Base-by-base conservation (phyloP, 1,140 invertebrate genomes). In the Hyles euphorbiae region DNA sequence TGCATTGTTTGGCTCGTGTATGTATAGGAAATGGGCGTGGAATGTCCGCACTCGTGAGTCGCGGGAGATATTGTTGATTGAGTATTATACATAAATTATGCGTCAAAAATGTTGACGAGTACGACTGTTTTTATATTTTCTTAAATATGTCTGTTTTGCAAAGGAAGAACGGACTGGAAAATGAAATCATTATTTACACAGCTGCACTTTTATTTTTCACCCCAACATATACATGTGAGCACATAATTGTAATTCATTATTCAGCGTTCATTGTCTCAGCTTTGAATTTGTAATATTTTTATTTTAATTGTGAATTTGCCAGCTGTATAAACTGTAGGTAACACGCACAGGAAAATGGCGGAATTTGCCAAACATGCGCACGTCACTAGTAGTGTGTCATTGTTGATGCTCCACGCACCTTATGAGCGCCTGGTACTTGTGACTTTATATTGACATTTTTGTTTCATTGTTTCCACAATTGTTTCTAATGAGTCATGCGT, bases 261-360 rank as follows among this genome's bases (percentile, higher is more conserved):
- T 12, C 34, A 6, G 10, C 34, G 34, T 10, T 40, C 11, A 53
- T 43, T 53, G 34, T 53, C 10, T 53, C 34, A 34, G 34, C 11
- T 53, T 53, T 53, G 36, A 9, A 33, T 53, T 34, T 53, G 34
- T 36, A 36, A 36, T 5, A 34, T 46, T 60, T 60, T 59, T 56
- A 44, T 61, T 58, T 69, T 63, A 66, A 69, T 63, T 66, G 45
- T 58, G 33, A 47, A 48, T 33, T 8, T 10, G 53, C 45, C 63
- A 66, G 46, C 57, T 69, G 67, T 63, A 47, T 48, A 40, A 57
- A 43, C 12, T 51, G 53, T 53, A 43, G 52, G 33, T 45, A 51
- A 40, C 12, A 34, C 4, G 34, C 40, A 36, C 52, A 40, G 52
- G 52, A 53, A 53, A 33, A 51, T 53, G 9, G 36, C 34, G 34